Evolutionary conservation across 1,140 invertebrate species (phyloP), one percentile per base, ranked within the genome.

Genomic region (Berghia stephanieae): DNA sequence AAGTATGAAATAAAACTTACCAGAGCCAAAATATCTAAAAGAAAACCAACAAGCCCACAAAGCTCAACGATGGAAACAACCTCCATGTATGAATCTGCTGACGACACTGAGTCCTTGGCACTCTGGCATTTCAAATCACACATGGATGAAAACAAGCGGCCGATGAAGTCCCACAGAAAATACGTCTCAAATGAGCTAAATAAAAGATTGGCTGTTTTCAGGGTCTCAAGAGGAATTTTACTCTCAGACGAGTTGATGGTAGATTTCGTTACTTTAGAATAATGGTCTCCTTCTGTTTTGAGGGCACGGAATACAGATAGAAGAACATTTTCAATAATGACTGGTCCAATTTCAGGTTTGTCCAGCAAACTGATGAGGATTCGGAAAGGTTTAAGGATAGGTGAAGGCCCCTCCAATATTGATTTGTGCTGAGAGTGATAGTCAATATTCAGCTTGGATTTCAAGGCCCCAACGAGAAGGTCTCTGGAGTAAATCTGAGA

Each of bases 341-440:
- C 92, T 63, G 93, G 93, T 16, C 95, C 95, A 74, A 98, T 95
- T 89, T 97, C 96, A 49, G 94, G 93, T 88, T 96, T 95, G 86
- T 98, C 96, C 34, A 98, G 90, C 42, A 98, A 90, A 46, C 95
- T 96, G 8, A 96, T 93, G 75, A 98, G 90, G 69, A 98, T 93
- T 80, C 95, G 91, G 86, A 96, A 98, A 5, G 95, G 94, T 86
- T 93, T 93, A 36, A 96, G 88, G 0, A 86, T 76, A 3, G 78
- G 71, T 49, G 10, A 63, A 75, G 40, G 49, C 46, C 68, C 75
- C 16, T 70, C 77, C n/a, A 60, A 27, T 21, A 38, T 40, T 52
- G 27, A 27, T 6, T 3, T 36, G 8, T 16, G 27, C 0, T 67
- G 55, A 24, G 77, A 68, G 18, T 82, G 80, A 21, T 80, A 75